Conservation (phyloP, 1,140 invertebrate genomes). For the Drosophila triauraria region DNA sequence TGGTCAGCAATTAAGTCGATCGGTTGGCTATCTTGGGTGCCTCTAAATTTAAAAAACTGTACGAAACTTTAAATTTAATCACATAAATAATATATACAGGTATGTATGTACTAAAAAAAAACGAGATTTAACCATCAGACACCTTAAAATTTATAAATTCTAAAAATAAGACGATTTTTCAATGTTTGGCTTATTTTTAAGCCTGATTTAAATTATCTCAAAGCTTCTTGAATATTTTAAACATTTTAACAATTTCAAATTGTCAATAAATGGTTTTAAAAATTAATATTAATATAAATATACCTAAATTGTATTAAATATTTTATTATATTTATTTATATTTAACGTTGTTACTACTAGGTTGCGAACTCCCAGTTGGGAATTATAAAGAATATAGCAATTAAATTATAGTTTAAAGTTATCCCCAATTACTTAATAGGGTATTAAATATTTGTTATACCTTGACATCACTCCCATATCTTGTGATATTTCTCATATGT, state of each 20-base stretch:
- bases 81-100: not conserved
- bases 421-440: not conserved
- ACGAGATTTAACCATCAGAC: too few relatives aligned
- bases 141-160: too few relatives aligned
- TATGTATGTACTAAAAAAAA: too few relatives aligned
- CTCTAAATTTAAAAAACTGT: not conserved
- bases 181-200: too few relatives aligned
- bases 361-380: not conserved
- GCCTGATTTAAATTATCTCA: too few relatives aligned
- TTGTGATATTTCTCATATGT: constrained; percentile 23
- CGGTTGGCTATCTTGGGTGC: not conserved
- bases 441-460: not conserved
- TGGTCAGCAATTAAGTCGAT: not conserved
- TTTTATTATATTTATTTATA: not conserved
- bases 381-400: not conserved
- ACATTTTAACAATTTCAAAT: too few relatives aligned
- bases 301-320: not conserved
- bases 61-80: not conserved
- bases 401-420: too few relatives aligned
- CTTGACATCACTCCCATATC: not conserved
- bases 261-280: not conserved
- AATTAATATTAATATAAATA: not conserved
- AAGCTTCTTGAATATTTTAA: too few relatives aligned
- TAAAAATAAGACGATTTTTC: too few relatives aligned
- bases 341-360: too few relatives aligned